These are phyloP conservation scores for Petrolisthes manimaculis DNA, from an alignment of 2,888 invertebrate species.

Conservation along the genomic window DNA sequence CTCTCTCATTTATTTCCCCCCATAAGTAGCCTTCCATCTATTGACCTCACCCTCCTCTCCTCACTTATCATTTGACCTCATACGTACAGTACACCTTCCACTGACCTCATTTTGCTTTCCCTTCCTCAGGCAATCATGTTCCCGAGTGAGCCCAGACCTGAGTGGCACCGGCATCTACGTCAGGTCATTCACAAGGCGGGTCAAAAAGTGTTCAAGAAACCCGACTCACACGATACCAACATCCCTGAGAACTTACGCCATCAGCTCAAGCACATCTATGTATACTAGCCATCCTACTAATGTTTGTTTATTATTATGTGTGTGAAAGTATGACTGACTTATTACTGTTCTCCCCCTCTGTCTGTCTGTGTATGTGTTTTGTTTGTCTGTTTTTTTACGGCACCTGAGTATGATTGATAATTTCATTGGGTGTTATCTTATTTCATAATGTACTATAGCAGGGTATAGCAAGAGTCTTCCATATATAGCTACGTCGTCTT, in stretches of 20 bases:
- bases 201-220: slow-evolving; percentile 53
- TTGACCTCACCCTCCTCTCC: background rate
- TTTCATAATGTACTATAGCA: no score
- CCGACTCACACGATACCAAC: slow-evolving; percentile 51
- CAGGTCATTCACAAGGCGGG: slow-evolving; percentile 55
- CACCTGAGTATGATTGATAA: no score
- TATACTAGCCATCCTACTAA: slow-evolving; percentile 25
- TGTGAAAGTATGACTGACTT: no score
- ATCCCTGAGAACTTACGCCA: slow-evolving; percentile 60
- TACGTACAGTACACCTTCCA: background rate
- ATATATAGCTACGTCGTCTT: no score
- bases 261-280: slow-evolving; percentile 57
- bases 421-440: no score
- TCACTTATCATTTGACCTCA: background rate
- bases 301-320: no score
- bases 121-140: slow-evolving; percentile 56
- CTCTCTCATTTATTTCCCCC: background rate
- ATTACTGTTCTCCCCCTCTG: no score
- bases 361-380: no score
- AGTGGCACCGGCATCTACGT: slow-evolving; percentile 57
- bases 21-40: background rate
- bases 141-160: slow-evolving; percentile 56
- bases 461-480: no score
- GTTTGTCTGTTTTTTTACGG: no score
- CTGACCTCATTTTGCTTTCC: background rate